Percentiles rank a stretch among this genome's conserved stretches.
Evolutionary conservation across 1,140 invertebrate genomes (phyloP).

Genomic region (Brachionus calyciflorus): DNA sequence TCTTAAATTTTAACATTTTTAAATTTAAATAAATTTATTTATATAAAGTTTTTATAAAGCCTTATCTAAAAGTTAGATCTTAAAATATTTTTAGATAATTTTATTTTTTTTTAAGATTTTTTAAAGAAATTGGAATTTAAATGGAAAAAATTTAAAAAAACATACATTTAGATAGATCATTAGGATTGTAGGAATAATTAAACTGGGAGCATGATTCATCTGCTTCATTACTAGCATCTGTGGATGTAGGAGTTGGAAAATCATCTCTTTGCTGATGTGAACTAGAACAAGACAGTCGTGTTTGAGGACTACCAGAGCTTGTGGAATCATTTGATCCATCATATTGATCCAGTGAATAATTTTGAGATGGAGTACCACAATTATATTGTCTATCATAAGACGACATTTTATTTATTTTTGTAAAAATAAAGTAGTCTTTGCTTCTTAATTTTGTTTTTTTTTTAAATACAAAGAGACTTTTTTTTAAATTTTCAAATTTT

Average conservation of each 20-base stretch:
- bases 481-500: background rate
- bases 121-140: too few relatives aligned
- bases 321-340: background rate
- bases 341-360: constrained; percentile 12
- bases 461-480: too few relatives aligned
- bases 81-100: too few relatives aligned
- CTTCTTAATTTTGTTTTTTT: too few relatives aligned
- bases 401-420: too few relatives aligned
- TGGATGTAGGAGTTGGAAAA: constrained; percentile 25
- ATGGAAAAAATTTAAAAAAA: background rate
- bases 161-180: background rate
- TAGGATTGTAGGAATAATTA: background rate
- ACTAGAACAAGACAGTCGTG: background rate
- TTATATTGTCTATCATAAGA: background rate
- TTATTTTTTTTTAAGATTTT: too few relatives aligned
- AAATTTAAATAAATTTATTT: background rate
- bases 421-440: too few relatives aligned
- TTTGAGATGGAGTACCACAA: background rate
- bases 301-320: background rate
- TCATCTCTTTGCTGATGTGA: background rate
- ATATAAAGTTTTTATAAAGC: too few relatives aligned
- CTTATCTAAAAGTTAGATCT: too few relatives aligned
- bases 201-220: background rate
- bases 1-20: background rate
- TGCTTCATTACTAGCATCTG: constrained; percentile 20